Conservation (phyloP, 2,888 invertebrate species). For the Andrena bucephala region DNA sequence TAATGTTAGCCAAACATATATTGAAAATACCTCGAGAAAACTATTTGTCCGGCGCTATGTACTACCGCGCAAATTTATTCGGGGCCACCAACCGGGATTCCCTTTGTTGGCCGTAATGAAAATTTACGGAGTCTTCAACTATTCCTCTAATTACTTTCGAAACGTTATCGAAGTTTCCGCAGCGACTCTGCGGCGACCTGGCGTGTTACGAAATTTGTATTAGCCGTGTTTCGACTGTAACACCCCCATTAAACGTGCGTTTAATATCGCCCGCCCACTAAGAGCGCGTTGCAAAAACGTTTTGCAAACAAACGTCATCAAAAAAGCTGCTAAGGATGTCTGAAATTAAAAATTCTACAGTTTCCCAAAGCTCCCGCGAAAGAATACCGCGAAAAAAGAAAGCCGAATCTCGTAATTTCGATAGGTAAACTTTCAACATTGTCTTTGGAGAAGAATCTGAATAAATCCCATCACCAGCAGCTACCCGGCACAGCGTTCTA, state of each 20-base stretch:
- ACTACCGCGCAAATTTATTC: conserved; percentile 34
- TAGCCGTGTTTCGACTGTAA: not conserved
- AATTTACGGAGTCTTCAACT: conserved; percentile 54
- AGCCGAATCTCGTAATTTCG: not conserved
- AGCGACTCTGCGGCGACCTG: not conserved
- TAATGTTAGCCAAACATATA: conserved; percentile 36
- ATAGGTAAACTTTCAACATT: not conserved
- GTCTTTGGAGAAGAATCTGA: not conserved
- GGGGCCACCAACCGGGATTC: conserved; percentile 21
- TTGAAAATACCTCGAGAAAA: conserved; percentile 52
- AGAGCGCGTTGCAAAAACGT: not conserved
- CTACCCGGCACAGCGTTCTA: too few relatives aligned
- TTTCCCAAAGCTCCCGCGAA: too few relatives aligned
- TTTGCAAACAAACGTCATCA: not conserved
- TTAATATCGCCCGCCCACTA: conserved; percentile 25
- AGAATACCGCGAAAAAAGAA: too few relatives aligned
- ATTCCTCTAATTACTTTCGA: conserved; percentile 53
- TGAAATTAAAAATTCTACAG: too few relatives aligned
- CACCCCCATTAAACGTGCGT: conserved; percentile 1
- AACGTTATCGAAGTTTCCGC: conserved; percentile 27
- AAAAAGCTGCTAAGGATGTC: too few relatives aligned
- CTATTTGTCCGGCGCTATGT: conserved; percentile 25
- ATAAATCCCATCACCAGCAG: not conserved
- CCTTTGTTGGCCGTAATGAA: conserved; percentile 48
- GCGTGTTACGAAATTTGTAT: conserved; percentile 15